These are phyloP conservation scores for Nothocercus julius DNA, from an alignment of 2,113 vertebrate species.

Conservation along the genomic window DNA sequence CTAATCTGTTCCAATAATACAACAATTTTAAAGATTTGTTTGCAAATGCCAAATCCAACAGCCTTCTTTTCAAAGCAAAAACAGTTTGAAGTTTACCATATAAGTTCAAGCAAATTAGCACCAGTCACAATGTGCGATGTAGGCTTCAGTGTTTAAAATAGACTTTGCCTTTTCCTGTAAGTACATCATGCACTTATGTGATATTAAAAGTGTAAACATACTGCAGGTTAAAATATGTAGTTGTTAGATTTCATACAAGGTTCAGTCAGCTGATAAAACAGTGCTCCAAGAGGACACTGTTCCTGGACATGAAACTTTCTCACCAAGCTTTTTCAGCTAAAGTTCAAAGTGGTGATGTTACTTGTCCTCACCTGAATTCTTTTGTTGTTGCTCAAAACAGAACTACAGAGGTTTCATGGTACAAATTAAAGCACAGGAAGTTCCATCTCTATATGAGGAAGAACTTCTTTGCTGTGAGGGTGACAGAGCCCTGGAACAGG, in stretches of 20 bases:
- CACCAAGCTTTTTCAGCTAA: neutral
- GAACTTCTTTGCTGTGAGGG: too few species aligned
- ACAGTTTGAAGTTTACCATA: neutral
- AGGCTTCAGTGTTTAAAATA: slow-evolving; percentile 45
- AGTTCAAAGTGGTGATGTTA: neutral
- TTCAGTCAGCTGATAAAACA: fast-evolving
- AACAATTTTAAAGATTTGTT: neutral
- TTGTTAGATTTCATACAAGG: neutral
- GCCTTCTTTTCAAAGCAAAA: neutral
- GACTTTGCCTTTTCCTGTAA: slow-evolving; percentile 30
- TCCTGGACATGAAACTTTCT: slow-evolving; percentile 4
- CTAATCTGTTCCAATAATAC: neutral
- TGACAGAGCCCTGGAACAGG: too few species aligned
- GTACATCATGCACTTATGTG: slow-evolving; percentile 6
- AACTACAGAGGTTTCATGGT: neutral
- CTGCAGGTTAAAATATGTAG: slow-evolving; percentile 25
- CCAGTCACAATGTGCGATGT: slow-evolving; percentile 28
- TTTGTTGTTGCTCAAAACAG: neutral
- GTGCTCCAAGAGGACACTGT: neutral
- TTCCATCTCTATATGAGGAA: too few species aligned
- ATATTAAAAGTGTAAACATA: slow-evolving; percentile 44
- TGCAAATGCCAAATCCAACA: slow-evolving; percentile 38
- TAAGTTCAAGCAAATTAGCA: slow-evolving; percentile 39
- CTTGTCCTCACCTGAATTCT: neutral
- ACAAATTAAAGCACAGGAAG: too few species aligned